Base-by-base conservation (phyloP, 1,140 invertebrate species). In the Drosophila sproati region DNA sequence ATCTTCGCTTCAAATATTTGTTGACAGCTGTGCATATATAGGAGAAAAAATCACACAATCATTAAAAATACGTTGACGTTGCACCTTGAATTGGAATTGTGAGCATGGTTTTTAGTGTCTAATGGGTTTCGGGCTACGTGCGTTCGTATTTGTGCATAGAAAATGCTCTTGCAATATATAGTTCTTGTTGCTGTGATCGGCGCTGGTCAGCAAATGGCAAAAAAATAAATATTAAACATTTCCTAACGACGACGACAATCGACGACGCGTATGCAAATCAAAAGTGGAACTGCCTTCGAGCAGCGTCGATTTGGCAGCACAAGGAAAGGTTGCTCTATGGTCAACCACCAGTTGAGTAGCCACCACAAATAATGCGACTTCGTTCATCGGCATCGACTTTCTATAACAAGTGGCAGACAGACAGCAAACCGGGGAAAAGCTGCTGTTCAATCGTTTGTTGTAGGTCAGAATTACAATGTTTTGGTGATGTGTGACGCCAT, bases 191-290 rank as follows among this genome's bases (percentile, higher is more conserved):
- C 78, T 88, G 83, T 89, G 83, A 85, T 88, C 83, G 89, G 31
- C 83, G 78, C 80, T 89, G 83, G 83, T 88, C 83, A 88, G 31
- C 83, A 80, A 83, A 87, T 80, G 83, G 80, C 83, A 88, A 66
- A 88, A 77, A 88, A 80, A 88, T 88, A 85, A 88, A 88, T 88
- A 88, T 88, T 88, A 88, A 88, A 85, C 83, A 88, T 73, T 61
- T 57, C 57, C 50, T 45, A 41, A 34, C 55, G 20, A 37, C 52
- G 57, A 59, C 35, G 34, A 47, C 72, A 41, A n/a, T n/a, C 32
- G 51, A 48, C 67, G 57, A 77, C 37, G 41, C 48, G 28, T 63
- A 82, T 87, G 82, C 79, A 77, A 86, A 86, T 86, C 43, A 7
- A 29, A 31, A 1, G 39, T 47, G 43, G 32, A 20, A 47, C 55